Evolutionary conservation across 2,113 vertebrate genomes (phyloP).

Genomic region (Gallinago undulata): DNA sequence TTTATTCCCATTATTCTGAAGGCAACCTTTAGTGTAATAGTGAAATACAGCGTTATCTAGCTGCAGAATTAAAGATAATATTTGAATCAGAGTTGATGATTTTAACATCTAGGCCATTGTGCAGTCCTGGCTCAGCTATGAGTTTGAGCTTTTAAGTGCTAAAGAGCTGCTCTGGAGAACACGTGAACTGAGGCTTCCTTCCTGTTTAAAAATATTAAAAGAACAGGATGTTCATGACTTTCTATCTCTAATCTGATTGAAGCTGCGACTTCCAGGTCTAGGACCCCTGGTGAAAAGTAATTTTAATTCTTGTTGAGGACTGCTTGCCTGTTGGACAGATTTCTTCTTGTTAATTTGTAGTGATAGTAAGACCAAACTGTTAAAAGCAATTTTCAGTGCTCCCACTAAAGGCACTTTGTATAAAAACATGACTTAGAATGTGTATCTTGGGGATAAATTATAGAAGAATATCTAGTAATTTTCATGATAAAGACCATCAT

Average conservation of each 20-base stretch:
- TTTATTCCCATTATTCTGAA: background rate
- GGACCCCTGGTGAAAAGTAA: slow-evolving; percentile 47
- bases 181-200: background rate
- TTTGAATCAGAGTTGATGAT: background rate
- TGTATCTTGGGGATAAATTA: slow-evolving; percentile 71
- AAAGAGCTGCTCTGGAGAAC: background rate
- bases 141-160: background rate
- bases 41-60: background rate
- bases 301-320: slow-evolving; percentile 49
- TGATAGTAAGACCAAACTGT: slow-evolving; percentile 41
- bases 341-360: slow-evolving; percentile 52
- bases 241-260: background rate
- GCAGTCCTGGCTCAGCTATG: background rate
- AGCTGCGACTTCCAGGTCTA: slow-evolving; percentile 14
- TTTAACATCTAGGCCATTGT: background rate
- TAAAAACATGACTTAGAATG: slow-evolving; percentile 58
- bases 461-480: slow-evolving; percentile 61
- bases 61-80: background rate
- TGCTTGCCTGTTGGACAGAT: slow-evolving; percentile 33
- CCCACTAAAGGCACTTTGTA: slow-evolving; percentile 47
- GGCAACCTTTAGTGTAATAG: background rate
- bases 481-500: slow-evolving; percentile 63
- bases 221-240: slow-evolving; percentile 8
- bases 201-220: background rate
- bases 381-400: slow-evolving; percentile 57